These are phyloP conservation scores for Diploscapter pachys DNA, from an alignment of 1,140 invertebrate species.

Conservation along the genomic window DNA sequence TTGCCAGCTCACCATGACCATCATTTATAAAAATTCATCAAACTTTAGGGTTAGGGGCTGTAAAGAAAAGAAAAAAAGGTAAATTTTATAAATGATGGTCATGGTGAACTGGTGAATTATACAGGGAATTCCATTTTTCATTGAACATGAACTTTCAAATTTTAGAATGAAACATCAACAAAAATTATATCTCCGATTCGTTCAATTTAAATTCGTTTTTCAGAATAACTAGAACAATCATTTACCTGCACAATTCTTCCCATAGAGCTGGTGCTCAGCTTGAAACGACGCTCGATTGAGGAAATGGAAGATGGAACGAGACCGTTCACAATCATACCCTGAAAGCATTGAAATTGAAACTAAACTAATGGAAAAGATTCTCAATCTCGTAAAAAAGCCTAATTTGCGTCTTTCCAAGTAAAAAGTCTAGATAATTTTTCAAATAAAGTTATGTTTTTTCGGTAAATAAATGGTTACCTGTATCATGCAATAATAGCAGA, in stretches of 20 bases:
- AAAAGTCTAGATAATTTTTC: not conserved
- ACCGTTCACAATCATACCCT: conserved; percentile 81
- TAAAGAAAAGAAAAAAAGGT: too few relatives aligned
- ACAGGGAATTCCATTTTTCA: too few relatives aligned
- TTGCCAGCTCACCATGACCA: too few relatives aligned
- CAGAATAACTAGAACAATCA: too few relatives aligned
- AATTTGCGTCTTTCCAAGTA: conserved; percentile 60
- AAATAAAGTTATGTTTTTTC: not conserved
- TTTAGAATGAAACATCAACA: too few relatives aligned
- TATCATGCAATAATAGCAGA: conserved; percentile 76
- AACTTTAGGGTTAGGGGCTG: too few relatives aligned
- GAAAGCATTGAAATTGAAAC: conserved; percentile 35
- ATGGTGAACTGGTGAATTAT: too few relatives aligned
- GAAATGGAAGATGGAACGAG: conserved; percentile 83
- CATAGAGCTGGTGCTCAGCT: conserved; percentile 66
- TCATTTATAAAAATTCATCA: too few relatives aligned
- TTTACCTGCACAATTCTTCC: conserved; percentile 56
- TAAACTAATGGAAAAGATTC: conserved; percentile 32
- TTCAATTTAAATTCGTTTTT: too few relatives aligned
- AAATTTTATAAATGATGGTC: too few relatives aligned
- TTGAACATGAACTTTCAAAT: too few relatives aligned
- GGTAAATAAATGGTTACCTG: conserved; percentile 64
- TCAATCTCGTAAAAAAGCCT: not conserved
- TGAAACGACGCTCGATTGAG: conserved; percentile 79
- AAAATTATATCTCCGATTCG: too few relatives aligned